Conservation (phyloP, 30 jellyfish, hydroid and myxozoan genomes). For the Catostylus mosaicus region DNA sequence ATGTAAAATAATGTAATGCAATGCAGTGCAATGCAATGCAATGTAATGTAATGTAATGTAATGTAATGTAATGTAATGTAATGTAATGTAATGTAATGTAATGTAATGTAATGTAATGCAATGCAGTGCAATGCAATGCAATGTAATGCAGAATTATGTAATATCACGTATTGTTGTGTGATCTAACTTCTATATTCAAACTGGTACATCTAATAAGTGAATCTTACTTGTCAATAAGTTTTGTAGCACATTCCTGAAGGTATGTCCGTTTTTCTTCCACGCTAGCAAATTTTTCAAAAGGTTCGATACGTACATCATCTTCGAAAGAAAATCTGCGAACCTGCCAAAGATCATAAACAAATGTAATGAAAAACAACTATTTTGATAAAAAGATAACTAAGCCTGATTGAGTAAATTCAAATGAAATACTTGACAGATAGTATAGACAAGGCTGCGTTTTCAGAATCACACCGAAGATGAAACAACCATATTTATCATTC, state of each 20-base stretch:
- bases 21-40: too few relatives aligned
- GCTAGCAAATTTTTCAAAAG: constrained; percentile 42
- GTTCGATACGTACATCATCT: constrained; percentile 60
- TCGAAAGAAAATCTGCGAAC: constrained; percentile 49
- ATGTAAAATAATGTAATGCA: too few relatives aligned
- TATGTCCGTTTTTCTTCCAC: constrained; percentile 17
- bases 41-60: not conserved
- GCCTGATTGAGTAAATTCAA: too few relatives aligned
- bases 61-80: not conserved
- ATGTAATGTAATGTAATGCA: not conserved
- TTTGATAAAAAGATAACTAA: too few relatives aligned
- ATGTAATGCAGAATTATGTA: not conserved
- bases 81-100: not conserved
- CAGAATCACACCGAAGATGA: too few relatives aligned
- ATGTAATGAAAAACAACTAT: too few relatives aligned
- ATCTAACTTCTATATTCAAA: too few relatives aligned
- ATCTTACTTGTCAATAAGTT: constrained; percentile 20
- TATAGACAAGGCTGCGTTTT: too few relatives aligned
- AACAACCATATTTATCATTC: too few relatives aligned
- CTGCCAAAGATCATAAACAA: too few relatives aligned
- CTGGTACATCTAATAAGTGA: too few relatives aligned
- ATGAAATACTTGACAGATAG: too few relatives aligned
- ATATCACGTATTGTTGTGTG: not conserved
- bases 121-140: not conserved
- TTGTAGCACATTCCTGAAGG: constrained; percentile 35